Conservation (phyloP, 2,888 invertebrate species). For the Trachelus troglodyta region DNA sequence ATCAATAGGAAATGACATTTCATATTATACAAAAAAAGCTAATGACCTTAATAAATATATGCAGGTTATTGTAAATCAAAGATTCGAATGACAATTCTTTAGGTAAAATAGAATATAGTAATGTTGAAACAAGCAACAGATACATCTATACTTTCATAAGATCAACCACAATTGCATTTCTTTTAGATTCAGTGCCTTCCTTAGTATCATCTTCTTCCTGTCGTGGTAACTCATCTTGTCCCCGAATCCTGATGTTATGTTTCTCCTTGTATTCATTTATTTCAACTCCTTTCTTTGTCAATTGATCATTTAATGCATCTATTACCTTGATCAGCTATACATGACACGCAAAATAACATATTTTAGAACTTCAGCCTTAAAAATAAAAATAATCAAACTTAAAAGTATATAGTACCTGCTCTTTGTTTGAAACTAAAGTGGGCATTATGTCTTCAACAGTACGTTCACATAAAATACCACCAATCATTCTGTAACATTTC, state of each 20-base stretch:
- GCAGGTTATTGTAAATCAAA: not conserved
- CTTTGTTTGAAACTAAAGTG: conserved; percentile 81
- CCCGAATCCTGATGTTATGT: conserved; percentile 87
- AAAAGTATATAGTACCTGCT: conserved; percentile 68
- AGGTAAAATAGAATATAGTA: not conserved
- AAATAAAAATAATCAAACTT: conserved; percentile 11
- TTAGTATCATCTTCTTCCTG: conserved; percentile 43
- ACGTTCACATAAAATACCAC: conserved; percentile 92
- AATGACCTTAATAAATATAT: not conserved
- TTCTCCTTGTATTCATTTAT: conserved; percentile 93
- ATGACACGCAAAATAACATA: conserved; percentile 22
- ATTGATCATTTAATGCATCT: conserved; percentile 81
- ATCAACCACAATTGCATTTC: conserved; percentile 44
- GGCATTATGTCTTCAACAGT: conserved; percentile 93
- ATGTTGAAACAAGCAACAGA: not conserved
- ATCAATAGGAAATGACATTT: not conserved
- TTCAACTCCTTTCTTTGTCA: conserved; percentile 87
- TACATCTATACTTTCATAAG: not conserved
- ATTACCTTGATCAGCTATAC: conserved; percentile 83
- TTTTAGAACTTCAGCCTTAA: not conserved
- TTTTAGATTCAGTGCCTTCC: conserved; percentile 45
- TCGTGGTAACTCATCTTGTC: conserved; percentile 71
- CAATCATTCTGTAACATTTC: conserved; percentile 93
- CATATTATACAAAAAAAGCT: not conserved
- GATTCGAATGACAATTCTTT: not conserved